Evolutionary conservation across 2,113 vertebrate species (phyloP).

Genomic region (Hassar affinis): DNA sequence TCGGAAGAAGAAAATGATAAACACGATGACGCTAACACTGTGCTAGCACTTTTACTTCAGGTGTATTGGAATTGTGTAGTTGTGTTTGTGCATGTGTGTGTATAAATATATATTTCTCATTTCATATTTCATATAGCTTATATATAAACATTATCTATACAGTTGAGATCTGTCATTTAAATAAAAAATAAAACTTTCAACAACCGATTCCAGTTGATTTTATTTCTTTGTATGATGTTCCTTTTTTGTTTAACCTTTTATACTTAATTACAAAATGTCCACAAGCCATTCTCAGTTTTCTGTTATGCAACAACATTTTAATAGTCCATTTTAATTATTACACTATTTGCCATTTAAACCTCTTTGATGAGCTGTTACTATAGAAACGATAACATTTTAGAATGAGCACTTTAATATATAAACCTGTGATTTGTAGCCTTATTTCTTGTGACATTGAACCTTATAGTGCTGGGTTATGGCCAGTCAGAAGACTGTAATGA

Average conservation of each 20-base stretch:
- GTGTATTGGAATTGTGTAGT: background rate
- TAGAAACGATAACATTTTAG: background rate
- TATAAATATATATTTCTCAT: background rate
- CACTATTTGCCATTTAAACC: too few species aligned
- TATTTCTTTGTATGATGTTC: background rate
- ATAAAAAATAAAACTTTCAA: background rate
- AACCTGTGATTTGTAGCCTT: too few species aligned
- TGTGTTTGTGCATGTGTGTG: background rate
- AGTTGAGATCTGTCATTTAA: background rate
- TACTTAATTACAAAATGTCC: too few species aligned
- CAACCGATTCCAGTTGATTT: background rate
- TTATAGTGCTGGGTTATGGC: too few species aligned
- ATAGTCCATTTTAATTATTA: too few species aligned
- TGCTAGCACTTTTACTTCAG: background rate
- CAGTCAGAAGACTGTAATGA: too few species aligned
- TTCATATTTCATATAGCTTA: too few species aligned
- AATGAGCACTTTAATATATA: too few species aligned
- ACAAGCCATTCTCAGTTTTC: too few species aligned
- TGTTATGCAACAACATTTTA: too few species aligned
- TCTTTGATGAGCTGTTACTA: background rate
- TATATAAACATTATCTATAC: background rate
- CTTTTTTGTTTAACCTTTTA: too few species aligned
- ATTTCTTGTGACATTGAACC: too few species aligned
- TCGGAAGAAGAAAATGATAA: background rate
- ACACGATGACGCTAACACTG: background rate